Conservation (phyloP, 2,113 vertebrate genomes). For the Oenanthe melanoleuca region DNA sequence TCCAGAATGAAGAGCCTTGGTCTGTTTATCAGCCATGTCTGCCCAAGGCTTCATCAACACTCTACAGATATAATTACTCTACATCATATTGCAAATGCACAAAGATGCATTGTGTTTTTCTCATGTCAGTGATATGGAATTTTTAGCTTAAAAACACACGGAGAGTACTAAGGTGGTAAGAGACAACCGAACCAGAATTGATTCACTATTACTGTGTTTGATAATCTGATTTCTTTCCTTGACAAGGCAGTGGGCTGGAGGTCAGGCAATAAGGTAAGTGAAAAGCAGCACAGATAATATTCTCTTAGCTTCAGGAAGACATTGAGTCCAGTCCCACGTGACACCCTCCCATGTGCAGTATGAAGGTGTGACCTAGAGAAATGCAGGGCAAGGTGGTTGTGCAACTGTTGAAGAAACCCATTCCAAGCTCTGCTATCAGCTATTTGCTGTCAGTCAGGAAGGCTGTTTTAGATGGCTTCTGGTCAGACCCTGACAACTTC, state of each 20-base stretch:
- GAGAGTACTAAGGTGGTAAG: not conserved
- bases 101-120: not conserved
- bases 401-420: not conserved
- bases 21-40: not conserved
- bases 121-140: not conserved
- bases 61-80: not conserved
- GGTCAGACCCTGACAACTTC: not conserved
- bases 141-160: not conserved
- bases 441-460: not conserved
- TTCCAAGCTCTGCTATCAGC: not conserved
- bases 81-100: not conserved
- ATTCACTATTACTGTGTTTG: not conserved
- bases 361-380: not conserved
- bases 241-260: not conserved
- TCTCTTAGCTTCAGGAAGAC: not conserved
- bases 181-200: not conserved
- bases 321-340: rapidly evolving
- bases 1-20: not conserved
- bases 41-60: not conserved
- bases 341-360: not conserved
- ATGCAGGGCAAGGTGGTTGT: not conserved
- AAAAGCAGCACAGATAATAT: not conserved
- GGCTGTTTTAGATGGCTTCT: not conserved
- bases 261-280: not conserved
- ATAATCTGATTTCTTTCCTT: not conserved